These are phyloP conservation scores for Amphiprion ocellaris DNA, from an alignment of 2,113 vertebrate species.

Conservation along the genomic window DNA sequence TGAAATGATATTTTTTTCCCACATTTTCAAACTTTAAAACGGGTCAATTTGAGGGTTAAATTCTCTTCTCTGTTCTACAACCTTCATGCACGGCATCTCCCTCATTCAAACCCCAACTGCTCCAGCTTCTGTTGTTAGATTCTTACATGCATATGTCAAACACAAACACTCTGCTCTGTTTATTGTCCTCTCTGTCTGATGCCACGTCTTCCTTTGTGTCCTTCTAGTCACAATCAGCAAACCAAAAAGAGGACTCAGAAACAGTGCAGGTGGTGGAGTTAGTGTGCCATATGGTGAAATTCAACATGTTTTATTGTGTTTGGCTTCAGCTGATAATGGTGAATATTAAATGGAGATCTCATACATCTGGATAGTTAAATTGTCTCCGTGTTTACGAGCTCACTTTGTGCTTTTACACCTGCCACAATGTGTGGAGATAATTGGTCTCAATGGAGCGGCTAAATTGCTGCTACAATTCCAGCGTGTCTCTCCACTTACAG, in stretches of 20 bases:
- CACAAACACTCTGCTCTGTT: constrained; percentile 21
- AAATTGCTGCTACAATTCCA: constrained; percentile 16
- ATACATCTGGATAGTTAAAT: constrained; percentile 48
- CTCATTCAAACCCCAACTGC: constrained; percentile 37
- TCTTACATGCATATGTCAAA: constrained; percentile 24
- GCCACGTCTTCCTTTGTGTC: constrained; percentile 22
- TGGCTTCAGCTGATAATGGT: constrained; percentile 22
- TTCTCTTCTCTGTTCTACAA: not conserved
- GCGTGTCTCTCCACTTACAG: constrained; percentile 3
- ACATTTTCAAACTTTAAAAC: too few species aligned
- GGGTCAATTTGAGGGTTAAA: not conserved
- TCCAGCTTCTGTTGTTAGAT: constrained; percentile 40
- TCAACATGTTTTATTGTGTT: constrained; percentile 11
- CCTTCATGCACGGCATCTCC: not conserved
- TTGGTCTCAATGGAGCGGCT: constrained; percentile 36
- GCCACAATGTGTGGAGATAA: constrained; percentile 19
- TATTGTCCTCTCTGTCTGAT: constrained; percentile 20
- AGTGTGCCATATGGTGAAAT: constrained; percentile 48
- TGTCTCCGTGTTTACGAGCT: constrained; percentile 22
- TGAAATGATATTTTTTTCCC: too few species aligned
- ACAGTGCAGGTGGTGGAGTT: constrained; percentile 38
- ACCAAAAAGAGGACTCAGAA: not conserved
- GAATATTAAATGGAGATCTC: constrained; percentile 52
- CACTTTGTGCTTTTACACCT: constrained; percentile 52
- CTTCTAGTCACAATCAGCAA: constrained; percentile 6